Conservation (phyloP, 2,797 vertebrate species). For the Catamblyrhynchus diadema region DNA sequence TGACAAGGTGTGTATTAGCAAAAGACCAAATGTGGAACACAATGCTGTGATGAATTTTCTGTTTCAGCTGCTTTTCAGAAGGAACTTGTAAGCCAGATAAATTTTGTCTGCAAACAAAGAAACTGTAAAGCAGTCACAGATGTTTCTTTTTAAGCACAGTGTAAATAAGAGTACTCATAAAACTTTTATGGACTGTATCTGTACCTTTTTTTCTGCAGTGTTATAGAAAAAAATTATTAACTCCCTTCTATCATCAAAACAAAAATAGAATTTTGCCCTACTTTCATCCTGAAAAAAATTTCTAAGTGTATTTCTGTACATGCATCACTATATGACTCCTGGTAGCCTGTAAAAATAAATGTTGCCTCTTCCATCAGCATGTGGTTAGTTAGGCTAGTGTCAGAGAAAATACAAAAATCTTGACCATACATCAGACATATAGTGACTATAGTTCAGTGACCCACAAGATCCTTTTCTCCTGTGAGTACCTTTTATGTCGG, state of each 20-base stretch:
- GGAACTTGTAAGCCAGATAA: slow-evolving; percentile 23
- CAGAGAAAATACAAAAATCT: neutral
- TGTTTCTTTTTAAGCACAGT: slow-evolving; percentile 26
- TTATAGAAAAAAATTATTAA: neutral
- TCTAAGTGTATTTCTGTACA: neutral
- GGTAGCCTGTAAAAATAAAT: neutral
- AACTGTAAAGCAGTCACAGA: slow-evolving; percentile 27
- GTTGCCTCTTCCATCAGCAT: neutral
- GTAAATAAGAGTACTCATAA: slow-evolving; percentile 56
- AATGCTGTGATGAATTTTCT: neutral
- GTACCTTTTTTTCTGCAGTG: neutral
- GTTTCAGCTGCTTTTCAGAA: neutral
- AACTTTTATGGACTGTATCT: neutral
- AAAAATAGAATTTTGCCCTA: neutral
- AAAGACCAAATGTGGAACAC: neutral
- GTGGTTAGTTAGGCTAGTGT: neutral
- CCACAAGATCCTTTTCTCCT: neutral
- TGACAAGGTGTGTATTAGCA: neutral
- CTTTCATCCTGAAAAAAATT: neutral
- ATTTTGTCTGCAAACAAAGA: slow-evolving; percentile 41
- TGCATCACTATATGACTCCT: neutral
- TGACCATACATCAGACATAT: neutral
- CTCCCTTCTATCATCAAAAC: neutral
- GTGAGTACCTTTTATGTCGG: neutral
- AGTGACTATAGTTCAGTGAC: neutral